These are phyloP conservation scores for Phyllopteryx taeniolatus DNA, from an alignment of 2,113 vertebrate species.

Conservation along the genomic window DNA sequence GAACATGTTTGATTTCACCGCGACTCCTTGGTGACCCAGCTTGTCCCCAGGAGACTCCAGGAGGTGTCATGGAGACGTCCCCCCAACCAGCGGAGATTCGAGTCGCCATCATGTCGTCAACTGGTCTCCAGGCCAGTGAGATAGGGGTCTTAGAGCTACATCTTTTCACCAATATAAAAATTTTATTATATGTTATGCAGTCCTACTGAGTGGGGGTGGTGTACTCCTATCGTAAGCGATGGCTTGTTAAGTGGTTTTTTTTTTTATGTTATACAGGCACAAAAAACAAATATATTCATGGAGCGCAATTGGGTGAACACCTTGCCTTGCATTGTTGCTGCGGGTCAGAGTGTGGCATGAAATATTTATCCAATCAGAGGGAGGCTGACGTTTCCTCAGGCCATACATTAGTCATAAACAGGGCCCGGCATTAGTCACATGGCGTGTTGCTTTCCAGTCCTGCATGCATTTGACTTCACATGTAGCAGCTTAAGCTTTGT, in stretches of 20 bases:
- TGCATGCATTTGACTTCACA: constrained; percentile 51
- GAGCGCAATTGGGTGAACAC: constrained; percentile 54
- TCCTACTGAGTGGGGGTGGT: background rate
- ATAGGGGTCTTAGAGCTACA: too few relatives aligned
- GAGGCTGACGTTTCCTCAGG: constrained; percentile 57
- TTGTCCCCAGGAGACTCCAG: too few relatives aligned
- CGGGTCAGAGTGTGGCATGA: constrained; percentile 57
- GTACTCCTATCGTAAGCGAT: background rate
- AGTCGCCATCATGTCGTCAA: too few relatives aligned
- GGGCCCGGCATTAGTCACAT: constrained; percentile 57
- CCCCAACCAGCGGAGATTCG: too few relatives aligned
- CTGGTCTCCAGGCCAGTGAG: too few relatives aligned
- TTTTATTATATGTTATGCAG: background rate
- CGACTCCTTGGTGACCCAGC: too few relatives aligned
- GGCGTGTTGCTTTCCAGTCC: constrained; percentile 55
- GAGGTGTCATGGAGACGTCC: too few relatives aligned
- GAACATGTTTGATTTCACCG: too few relatives aligned
- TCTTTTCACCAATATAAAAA: background rate
- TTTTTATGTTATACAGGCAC: constrained; percentile 6
- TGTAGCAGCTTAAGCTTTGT: background rate
- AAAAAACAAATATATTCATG: constrained; percentile 52
- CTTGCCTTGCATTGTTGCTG: constrained; percentile 47
- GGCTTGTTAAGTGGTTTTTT: background rate
- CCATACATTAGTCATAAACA: constrained; percentile 66
- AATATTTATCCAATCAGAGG: constrained; percentile 71